Percentiles rank a stretch among this genome's conserved stretches.
Evolutionary conservation across 1,140 invertebrate genomes (phyloP).

Genomic region (Coboldia fuscipes): DNA sequence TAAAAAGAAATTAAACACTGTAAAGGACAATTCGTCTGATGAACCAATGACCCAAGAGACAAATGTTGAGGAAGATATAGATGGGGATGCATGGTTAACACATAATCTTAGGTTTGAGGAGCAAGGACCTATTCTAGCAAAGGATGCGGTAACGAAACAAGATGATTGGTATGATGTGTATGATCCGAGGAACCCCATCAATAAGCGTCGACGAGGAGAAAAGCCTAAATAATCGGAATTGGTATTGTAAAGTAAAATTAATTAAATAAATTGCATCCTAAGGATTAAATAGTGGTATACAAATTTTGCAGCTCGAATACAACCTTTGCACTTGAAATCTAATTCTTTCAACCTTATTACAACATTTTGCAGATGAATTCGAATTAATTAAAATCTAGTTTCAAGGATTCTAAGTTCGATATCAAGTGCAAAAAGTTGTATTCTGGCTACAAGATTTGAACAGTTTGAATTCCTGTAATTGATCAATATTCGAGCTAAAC

Average conservation of each 20-base stretch:
- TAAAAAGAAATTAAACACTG: slow-evolving; percentile 45
- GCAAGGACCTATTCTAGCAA: slow-evolving; percentile 55
- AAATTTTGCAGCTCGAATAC: no score
- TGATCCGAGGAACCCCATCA: slow-evolving; percentile 87
- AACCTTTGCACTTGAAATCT: no score
- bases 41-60: slow-evolving; percentile 5
- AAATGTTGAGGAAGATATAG: slow-evolving; percentile 24
- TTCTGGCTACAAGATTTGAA: no score
- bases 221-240: background rate
- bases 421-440: no score
- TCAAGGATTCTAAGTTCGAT: no score
- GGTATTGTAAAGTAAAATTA: background rate
- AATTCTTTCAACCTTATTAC: no score
- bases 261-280: no score
- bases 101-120: slow-evolving; percentile 65
- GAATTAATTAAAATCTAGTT: no score
- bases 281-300: no score
- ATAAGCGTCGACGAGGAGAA: slow-evolving; percentile 64
- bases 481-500: no score
- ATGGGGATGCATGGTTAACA: slow-evolving; percentile 39
- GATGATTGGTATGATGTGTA: slow-evolving; percentile 94
- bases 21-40: slow-evolving; percentile 31
- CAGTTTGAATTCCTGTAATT: no score
- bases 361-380: no score
- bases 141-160: slow-evolving; percentile 84